Evolutionary conservation across 2,113 vertebrate species (phyloP).

Genomic region (Pseudorectes ferrugineus): DNA sequence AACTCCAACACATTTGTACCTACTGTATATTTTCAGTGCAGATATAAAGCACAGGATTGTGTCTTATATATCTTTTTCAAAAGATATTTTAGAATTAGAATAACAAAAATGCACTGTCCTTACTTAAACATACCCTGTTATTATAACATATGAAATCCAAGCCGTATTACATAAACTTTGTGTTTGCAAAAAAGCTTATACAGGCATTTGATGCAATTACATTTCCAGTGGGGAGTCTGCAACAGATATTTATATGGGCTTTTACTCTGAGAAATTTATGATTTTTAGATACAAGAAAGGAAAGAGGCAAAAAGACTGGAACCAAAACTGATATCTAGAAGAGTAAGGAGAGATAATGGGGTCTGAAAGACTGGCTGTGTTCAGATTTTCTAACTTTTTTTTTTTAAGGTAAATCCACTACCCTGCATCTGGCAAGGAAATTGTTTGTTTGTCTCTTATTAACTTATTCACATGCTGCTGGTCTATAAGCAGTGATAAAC

Average conservation of each 20-base stretch:
- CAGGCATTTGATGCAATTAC: not conserved
- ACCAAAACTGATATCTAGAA: not conserved
- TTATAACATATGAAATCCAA: not conserved
- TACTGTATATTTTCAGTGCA: not conserved
- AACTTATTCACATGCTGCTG: not conserved
- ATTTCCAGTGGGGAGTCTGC: not conserved
- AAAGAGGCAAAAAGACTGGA: not conserved
- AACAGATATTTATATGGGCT: not conserved
- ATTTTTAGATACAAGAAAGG: not conserved
- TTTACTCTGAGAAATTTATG: not conserved
- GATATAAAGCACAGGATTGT: not conserved
- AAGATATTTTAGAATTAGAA: not conserved
- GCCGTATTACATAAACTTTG: not conserved
- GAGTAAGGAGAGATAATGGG: not conserved
- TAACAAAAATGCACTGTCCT: not conserved
- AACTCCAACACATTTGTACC: not conserved
- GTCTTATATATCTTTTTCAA: not conserved
- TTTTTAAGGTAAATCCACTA: not conserved
- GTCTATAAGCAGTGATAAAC: not conserved
- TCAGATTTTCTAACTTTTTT: not conserved
- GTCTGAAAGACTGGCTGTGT: not conserved
- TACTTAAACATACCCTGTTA: not conserved
- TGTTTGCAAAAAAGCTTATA: not conserved
- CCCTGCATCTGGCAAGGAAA: not conserved
- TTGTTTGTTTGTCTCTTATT: not conserved